Evolutionary conservation across 2,797 vertebrate genomes (phyloP).

Genomic region (Sebastiscus albofasciatus): DNA sequence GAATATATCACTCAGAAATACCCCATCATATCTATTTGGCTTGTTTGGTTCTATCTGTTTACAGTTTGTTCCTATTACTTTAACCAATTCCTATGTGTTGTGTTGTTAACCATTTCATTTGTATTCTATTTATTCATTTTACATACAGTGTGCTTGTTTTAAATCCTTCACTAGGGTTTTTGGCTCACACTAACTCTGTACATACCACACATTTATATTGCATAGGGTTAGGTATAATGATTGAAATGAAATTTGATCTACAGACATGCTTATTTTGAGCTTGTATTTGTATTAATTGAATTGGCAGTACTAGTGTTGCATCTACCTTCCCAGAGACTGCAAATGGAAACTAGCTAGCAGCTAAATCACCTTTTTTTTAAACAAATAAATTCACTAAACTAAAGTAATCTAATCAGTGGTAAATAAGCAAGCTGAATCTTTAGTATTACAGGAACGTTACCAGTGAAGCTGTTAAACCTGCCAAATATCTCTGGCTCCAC

Average conservation of each 20-base stretch:
- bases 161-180: background rate
- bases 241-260: background rate
- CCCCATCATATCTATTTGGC: background rate
- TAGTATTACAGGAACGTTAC: too few species aligned
- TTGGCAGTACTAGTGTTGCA: background rate
- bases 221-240: background rate
- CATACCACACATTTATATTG: background rate
- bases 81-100: background rate
- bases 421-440: background rate
- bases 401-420: background rate
- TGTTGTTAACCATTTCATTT: background rate
- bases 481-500: slow-evolving; percentile 39
- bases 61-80: background rate
- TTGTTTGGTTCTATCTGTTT: background rate
- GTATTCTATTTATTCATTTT: background rate
- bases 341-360: too few species aligned
- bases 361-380: too few species aligned
- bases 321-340: too few species aligned
- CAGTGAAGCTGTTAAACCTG: fast-evolving
- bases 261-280: background rate
- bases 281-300: too few species aligned
- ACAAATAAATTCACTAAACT: background rate
- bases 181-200: background rate
- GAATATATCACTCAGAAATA: background rate
- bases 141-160: background rate